Percentiles rank a stretch among this genome's conserved stretches.
These are phyloP conservation scores for Lasioglossum figueresi DNA, from an alignment of 2,888 invertebrate genomes.

Conservation along the genomic window DNA sequence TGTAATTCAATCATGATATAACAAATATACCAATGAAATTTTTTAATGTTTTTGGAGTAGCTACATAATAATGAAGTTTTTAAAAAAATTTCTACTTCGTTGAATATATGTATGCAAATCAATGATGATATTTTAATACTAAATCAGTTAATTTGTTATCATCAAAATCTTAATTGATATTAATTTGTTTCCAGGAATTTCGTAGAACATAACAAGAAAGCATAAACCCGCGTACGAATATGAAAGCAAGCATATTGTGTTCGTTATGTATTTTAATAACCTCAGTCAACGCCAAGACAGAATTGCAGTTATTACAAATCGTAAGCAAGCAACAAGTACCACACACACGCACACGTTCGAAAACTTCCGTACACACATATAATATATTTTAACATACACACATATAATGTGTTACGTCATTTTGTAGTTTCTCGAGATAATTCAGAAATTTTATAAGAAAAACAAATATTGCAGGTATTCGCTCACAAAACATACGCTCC, in stretches of 20 bases:
- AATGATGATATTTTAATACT: neutral
- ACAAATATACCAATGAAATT: neutral
- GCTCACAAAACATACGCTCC: slow-evolving; percentile 73
- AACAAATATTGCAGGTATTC: slow-evolving; percentile 64
- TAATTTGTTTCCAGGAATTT: neutral
- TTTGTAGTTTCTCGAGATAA: neutral
- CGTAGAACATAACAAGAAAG: neutral
- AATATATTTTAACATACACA: no score
- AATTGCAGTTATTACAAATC: slow-evolving; percentile 71
- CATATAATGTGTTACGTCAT: neutral
- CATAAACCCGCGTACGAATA: neutral
- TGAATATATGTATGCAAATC: neutral
- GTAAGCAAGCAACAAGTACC: slow-evolving; percentile 62
- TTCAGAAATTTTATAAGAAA: neutral
- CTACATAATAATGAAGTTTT: neutral
- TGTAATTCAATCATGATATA: neutral
- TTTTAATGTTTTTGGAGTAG: neutral
- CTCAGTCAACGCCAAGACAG: slow-evolving; percentile 20
- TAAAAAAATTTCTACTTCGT: neutral
- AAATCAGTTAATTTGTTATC: neutral
- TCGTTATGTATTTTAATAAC: neutral
- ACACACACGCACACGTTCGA: neutral
- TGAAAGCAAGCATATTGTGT: slow-evolving; percentile 9
- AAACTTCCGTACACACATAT: no score
- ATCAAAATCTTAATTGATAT: neutral